Conservation (phyloP, 2,888 invertebrate species). For the Odontocolon sp. region DNA sequence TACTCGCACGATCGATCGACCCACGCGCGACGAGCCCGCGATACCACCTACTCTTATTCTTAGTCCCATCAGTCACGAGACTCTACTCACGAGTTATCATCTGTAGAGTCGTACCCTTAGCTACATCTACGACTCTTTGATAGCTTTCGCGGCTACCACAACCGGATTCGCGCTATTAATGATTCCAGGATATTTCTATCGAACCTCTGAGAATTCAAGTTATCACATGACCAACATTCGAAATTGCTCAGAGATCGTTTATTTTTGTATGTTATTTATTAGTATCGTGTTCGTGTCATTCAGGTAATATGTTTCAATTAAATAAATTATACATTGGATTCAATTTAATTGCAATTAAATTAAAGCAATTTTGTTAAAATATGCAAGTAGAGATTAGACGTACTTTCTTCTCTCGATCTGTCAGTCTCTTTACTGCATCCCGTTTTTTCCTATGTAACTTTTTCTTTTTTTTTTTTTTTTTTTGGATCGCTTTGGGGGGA, state of each 20-base stretch:
- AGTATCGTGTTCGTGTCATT: too few species aligned
- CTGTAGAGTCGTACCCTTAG: slow-evolving; percentile 21
- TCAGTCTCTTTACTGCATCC: too few species aligned
- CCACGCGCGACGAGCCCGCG: slow-evolving; percentile 54
- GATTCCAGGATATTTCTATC: slow-evolving; percentile 29
- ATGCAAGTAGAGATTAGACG: too few species aligned
- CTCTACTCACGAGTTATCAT: slow-evolving; percentile 14
- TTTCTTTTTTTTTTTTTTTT: neutral
- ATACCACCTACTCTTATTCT: slow-evolving; percentile 55
- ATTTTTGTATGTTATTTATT: too few species aligned
- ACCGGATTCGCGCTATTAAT: slow-evolving; percentile 54
- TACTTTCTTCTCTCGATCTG: too few species aligned
- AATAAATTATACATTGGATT: too few species aligned
- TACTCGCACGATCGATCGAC: slow-evolving; percentile 54
- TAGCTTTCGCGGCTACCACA: slow-evolving; percentile 28
- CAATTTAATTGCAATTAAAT: too few species aligned
- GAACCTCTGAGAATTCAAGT: neutral
- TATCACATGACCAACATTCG: slow-evolving; percentile 36
- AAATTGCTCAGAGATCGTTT: too few species aligned
- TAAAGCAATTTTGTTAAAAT: too few species aligned
- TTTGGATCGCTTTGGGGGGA: neutral
- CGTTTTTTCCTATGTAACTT: neutral
- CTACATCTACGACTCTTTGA: slow-evolving; percentile 28
- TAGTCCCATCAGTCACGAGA: slow-evolving; percentile 48
- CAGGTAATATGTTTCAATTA: too few species aligned